Base-by-base conservation (phyloP, 2,113 vertebrate genomes). In the Scytalopus superciliaris region DNA sequence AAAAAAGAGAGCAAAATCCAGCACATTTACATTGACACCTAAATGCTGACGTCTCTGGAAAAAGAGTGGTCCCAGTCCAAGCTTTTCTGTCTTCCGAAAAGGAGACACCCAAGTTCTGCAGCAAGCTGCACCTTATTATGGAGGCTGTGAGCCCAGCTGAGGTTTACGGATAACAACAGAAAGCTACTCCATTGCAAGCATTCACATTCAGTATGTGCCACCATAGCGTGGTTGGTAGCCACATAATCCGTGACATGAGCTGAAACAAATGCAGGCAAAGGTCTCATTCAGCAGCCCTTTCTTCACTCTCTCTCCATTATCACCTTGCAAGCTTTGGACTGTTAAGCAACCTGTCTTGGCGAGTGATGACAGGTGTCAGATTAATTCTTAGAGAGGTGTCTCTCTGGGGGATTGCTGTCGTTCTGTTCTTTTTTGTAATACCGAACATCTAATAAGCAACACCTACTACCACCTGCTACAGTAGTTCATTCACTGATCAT, bases 381-480 rank as follows among this genome's bases (percentile, higher is more conserved):
- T 96, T 89, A 94, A 90, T 92, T 89, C 83, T 92, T 44, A 57
- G 63, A 95, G 68, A 86, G 76, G 35, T 88, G 39, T 77, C 33
- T 93, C 84, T 95, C 84, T 42, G 59, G 60, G 55, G 73, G 83
- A 89, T 70, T 84, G 60, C 68, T 94, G 93, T 73, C 47, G 1
- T 89, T 91, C 44, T 92, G 76, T 81, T 92, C 93, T 88, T 92
- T 88, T 90, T 81, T 70, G 91, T 91, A 78, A 90, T 31, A 68
- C 77, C 84, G 91, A 94, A 94, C 93, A 92, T 92, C 64, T 96
- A 97, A 96, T 90, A 95, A 94, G 89, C 77, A 95, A 96, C 94
- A 97, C 96, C 96, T 95, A 96, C 93, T 90, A 90, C 94, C 91
- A 94, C 95, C 94, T 95, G 95, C 94, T 90, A 78, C 86, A 94